phyloP scores from a whole-genome alignment of 2,113 vertebrate species.

The Barnardius zonarius region DNA sequence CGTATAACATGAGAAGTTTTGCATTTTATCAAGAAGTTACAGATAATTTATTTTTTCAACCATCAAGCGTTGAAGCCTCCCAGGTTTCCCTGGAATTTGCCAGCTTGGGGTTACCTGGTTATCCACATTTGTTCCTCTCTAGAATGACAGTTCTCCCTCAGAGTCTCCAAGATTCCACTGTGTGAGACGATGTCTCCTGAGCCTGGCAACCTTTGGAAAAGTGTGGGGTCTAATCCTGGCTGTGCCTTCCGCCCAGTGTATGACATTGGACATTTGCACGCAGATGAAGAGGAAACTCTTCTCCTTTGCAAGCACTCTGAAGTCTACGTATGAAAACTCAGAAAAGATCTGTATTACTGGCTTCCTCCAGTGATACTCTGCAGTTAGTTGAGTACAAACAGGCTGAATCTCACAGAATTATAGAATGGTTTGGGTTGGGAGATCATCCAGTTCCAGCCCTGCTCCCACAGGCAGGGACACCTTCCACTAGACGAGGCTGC shows the following conservation, averaged over 20 bases:
- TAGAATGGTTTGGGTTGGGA: neutral
- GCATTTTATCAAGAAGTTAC: fast-evolving
- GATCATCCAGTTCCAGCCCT: neutral
- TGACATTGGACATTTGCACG: neutral
- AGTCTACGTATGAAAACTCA: neutral
- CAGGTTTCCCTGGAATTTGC: neutral
- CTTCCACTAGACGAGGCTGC: neutral
- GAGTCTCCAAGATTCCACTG: neutral
- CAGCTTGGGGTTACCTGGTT: neutral
- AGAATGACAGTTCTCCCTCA: neutral
- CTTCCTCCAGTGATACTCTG: neutral
- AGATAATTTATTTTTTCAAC: neutral
- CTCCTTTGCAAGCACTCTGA: neutral
- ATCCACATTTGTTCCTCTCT: fast-evolving
- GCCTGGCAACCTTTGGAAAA: neutral
- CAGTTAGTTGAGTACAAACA: neutral
- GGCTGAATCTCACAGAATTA: neutral
- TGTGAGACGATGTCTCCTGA: neutral
- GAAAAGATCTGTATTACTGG: neutral
- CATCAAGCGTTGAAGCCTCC: neutral
- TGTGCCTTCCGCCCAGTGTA: neutral
- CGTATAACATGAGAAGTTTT: neutral
- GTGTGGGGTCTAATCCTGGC: neutral
- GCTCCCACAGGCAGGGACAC: neutral
- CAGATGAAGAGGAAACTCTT: neutral